Evolutionary conservation across 2,113 vertebrate species (phyloP), one percentile per base, ranked within the genome.

Genomic region (Prolemur simus): DNA sequence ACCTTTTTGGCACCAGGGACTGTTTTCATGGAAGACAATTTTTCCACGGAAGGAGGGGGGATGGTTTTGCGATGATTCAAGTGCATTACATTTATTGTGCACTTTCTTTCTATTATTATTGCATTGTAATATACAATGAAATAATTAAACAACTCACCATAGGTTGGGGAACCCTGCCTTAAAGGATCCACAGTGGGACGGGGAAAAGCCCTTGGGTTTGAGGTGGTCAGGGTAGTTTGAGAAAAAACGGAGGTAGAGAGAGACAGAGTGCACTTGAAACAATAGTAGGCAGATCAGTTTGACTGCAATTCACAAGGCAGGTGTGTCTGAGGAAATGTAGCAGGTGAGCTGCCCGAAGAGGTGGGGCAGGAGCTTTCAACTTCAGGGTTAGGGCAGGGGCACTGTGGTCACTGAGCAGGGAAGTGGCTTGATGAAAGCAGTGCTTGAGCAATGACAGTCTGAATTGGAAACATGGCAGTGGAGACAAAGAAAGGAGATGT

Each of bases 321-420:
- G 10, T 7, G 9, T 29, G 27, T 9, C 23, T 20, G 34, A 92
- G 64, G 39, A 63, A 34, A 34, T 12, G 23, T 4, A 13, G 2
- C 8, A 11, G 10, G 11, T 29, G 13, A 29, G 29, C 6, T 1
- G 0, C 25, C 52, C 60, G 37, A 39, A 6, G 18, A 18, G 17
- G 9, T 25, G 60, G 52, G 52, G 54, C 54, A 2, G 52, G 8
- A 18, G 9, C 1, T 64, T 82, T 84, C 25, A 23, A 3, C 45
- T 37, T 3, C 10, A 37, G 82, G 20, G 54, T 0, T 8, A 63
- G 56, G 21, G 0, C 13, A 14, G 5, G 12, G 81, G n/a, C 49
- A 17, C 71, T 23, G 23, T 3, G 29, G n/a, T 6, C 45, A 5
- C 37, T 3, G 27, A 42, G 18, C 39, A 27, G 76, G 21, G 13